phyloP scores from a whole-genome alignment of 1,140 invertebrate genomes.

The Bombus vancouverensis region DNA sequence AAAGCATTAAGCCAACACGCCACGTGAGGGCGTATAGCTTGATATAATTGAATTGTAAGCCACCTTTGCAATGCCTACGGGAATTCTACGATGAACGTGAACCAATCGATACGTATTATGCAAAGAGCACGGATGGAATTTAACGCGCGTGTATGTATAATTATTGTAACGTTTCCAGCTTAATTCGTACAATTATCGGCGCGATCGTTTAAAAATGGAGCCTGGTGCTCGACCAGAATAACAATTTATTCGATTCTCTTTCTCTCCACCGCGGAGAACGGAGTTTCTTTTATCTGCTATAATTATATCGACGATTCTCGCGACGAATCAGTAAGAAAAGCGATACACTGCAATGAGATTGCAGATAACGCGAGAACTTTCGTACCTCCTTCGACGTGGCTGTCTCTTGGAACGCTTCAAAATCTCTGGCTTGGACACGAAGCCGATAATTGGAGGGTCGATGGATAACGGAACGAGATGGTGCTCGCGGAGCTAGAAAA shows the following conservation, averaged over 20 bases:
- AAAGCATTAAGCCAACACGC: slow-evolving; percentile 23
- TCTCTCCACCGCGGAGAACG: neutral
- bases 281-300: neutral
- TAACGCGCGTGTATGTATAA: neutral
- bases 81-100: neutral
- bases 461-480: slow-evolving; percentile 30
- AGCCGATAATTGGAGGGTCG: slow-evolving; percentile 42
- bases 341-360: neutral
- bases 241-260: neutral
- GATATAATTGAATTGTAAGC: slow-evolving; percentile 39
- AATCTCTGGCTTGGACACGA: slow-evolving; percentile 36
- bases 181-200: neutral
- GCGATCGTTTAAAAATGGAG: neutral
- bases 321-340: neutral
- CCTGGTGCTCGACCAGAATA: neutral
- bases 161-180: neutral
- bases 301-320: neutral
- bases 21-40: neutral
- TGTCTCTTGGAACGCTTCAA: slow-evolving; percentile 15
- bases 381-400: neutral
- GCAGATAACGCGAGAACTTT: neutral
- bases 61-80: slow-evolving; percentile 16
- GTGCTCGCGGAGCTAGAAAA: neutral
- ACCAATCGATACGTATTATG: slow-evolving; percentile 15
- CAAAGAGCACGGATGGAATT: neutral